These are phyloP conservation scores for Clamator glandarius DNA, from an alignment of 2,797 vertebrate species.

Conservation along the genomic window DNA sequence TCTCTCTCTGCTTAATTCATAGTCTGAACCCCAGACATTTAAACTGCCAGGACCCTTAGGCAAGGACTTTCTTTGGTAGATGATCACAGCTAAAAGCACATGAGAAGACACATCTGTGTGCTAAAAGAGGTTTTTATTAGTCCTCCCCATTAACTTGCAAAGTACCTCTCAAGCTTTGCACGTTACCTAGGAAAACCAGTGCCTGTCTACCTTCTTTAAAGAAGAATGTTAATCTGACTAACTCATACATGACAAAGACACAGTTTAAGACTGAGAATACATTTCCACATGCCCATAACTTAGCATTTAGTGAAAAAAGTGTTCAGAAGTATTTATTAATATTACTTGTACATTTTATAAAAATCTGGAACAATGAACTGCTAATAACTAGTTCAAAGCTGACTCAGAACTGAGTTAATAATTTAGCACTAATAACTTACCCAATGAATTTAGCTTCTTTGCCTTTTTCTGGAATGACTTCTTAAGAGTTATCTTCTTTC, in stretches of 20 bases:
- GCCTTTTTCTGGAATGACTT: not conserved
- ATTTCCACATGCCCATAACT: not conserved
- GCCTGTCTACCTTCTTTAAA: not conserved
- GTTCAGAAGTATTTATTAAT: not conserved
- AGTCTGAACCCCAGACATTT: not conserved
- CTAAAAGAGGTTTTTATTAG: not conserved
- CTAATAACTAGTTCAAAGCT: conserved; percentile 16
- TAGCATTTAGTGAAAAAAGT: not conserved
- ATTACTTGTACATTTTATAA: not conserved
- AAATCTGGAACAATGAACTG: conserved; percentile 24
- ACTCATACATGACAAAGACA: not conserved
- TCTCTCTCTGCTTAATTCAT: not conserved
- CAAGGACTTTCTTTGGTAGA: not conserved
- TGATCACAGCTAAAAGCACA: not conserved
- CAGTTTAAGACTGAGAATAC: not conserved
- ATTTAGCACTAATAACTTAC: conserved; percentile 32
- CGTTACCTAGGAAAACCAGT: not conserved
- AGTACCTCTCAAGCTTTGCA: not conserved
- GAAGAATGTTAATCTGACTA: not conserved
- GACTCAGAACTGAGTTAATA: conserved; percentile 15
- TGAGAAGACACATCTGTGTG: not conserved
- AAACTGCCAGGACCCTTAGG: not conserved
- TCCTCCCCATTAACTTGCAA: not conserved
- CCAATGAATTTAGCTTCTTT: not conserved
- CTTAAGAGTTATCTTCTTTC: not conserved